phyloP scores from a whole-genome alignment of 2,113 vertebrate species.

The Brachyistius frenatus region DNA sequence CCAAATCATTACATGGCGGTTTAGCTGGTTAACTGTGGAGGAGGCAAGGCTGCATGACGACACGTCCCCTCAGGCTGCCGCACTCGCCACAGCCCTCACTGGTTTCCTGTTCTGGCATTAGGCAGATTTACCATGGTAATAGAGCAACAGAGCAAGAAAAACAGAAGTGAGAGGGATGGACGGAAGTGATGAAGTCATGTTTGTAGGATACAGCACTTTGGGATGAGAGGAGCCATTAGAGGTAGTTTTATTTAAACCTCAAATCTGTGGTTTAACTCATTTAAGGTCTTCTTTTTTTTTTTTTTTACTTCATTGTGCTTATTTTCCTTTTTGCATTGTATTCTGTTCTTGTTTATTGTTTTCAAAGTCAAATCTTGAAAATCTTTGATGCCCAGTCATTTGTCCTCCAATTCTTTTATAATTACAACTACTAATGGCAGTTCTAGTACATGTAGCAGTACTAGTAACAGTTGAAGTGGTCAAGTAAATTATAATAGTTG shows the following conservation, averaged over 20 bases:
- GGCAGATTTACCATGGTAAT: slow-evolving; percentile 64
- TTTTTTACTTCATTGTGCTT: not conserved
- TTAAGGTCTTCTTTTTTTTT: not conserved
- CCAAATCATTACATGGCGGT: slow-evolving; percentile 47
- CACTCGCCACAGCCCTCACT: slow-evolving; percentile 56
- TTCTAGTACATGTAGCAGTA: too few relatives aligned
- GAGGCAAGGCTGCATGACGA: slow-evolving; percentile 36
- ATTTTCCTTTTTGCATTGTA: not conserved
- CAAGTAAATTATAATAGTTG: too few relatives aligned
- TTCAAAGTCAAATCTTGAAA: not conserved
- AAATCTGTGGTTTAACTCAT: slow-evolving; percentile 1
- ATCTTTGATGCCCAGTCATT: not conserved
- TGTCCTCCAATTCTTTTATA: not conserved
- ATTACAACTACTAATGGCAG: too few relatives aligned
- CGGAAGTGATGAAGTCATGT: slow-evolving; percentile 53
- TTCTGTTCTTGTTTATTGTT: not conserved
- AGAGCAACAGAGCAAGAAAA: slow-evolving; percentile 56
- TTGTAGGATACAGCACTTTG: slow-evolving; percentile 14
- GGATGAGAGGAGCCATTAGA: slow-evolving; percentile 1
- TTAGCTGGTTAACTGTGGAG: slow-evolving; percentile 39
- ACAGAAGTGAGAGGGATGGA: slow-evolving; percentile 31
- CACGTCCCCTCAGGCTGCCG: slow-evolving; percentile 44
- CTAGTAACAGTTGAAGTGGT: not conserved
- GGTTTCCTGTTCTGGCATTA: slow-evolving; percentile 71
- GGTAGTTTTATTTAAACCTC: not conserved